Evolutionary conservation across 2,888 invertebrate species (phyloP).

Genomic region (Smittia sp.): DNA sequence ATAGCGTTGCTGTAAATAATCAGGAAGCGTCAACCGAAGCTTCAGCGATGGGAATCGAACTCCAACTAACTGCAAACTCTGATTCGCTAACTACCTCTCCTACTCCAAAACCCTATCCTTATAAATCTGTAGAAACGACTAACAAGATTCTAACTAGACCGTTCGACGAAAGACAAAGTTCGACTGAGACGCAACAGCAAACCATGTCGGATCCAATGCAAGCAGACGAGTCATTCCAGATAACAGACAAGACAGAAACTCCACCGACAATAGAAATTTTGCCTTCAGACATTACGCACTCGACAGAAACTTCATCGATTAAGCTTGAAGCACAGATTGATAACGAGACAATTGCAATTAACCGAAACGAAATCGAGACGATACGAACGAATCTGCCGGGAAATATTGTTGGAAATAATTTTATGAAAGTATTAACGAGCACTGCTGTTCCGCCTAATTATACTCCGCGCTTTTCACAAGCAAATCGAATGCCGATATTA

Average conservation of each 20-base stretch:
- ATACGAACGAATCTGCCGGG: constrained; percentile 41
- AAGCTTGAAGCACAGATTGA: constrained; percentile 23
- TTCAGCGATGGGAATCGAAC: constrained; percentile 1
- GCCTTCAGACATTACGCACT: constrained; percentile 25
- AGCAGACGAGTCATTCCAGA: no score
- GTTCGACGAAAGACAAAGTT: constrained; percentile 33
- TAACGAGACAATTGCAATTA: not conserved
- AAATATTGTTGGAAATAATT: not conserved
- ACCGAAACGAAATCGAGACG: not conserved
- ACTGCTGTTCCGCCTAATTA: constrained; percentile 8
- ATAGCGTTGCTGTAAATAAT: constrained; percentile 30
- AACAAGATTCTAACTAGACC: not conserved
- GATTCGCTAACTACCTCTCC: constrained; percentile 45
- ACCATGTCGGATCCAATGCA: no score
- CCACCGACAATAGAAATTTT: no score
- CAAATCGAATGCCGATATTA: constrained; percentile 16
- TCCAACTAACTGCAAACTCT: not conserved
- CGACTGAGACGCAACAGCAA: constrained; percentile 42
- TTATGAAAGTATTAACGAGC: constrained; percentile 3
- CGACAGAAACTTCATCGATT: constrained; percentile 34
- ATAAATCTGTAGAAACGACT: not conserved
- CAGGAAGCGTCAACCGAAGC: constrained; percentile 40
- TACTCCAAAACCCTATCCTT: constrained; percentile 32
- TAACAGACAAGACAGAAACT: no score
- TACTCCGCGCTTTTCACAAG: not conserved